Base-by-base conservation (phyloP, 1,140 invertebrate genomes). In the Drosophila saltans region DNA sequence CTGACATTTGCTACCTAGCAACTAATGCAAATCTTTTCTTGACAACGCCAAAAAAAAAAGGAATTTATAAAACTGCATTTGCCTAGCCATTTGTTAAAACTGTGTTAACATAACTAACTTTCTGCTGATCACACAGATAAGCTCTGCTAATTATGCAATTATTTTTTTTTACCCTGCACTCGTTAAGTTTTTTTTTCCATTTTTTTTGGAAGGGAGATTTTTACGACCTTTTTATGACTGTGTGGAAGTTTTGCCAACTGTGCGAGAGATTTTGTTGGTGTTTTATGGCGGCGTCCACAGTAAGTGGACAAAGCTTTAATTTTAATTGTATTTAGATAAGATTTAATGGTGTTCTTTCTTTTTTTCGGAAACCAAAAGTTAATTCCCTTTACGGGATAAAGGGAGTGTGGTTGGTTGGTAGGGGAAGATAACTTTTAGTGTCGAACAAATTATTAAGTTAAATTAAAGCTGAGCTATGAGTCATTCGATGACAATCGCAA, bases 301-400 rank as follows among this genome's bases (percentile, higher is more conserved):
- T 63, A 72, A 78, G 75, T 72, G 75, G 74, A 45, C 76, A 72
- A 52, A 66, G 72, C 66, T 83, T 83, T 76, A 88, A 77, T 74
- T 82, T 80, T 79, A 88, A 86, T 86, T 79, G 82, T 57, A 88
- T 88, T 88, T 72, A 73, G 82, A 86, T 86, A 83, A 86, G 82
- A 61, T 69, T 80, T 88, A 80, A 88, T 75, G 69, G 45, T 56
- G 56, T 72, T 16, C 16, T 16, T 71, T 59, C 26, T 57, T 43
- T 55, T 3, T 52, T 10, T 36, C 6, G 33, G 33, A 36, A 7
- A 11, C 11, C 45, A 57, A 74, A 74, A 81, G 74, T 70, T 69
- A 78, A 76, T 72, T 16, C 16, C 21, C 33, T 2, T 36, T 1
- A 36, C 1, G 33, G n/a, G 21, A 21, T 9, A 43, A 16, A 2